phyloP scores from a whole-genome alignment of 2,888 invertebrate genomes.

The Rosalia funebris region DNA sequence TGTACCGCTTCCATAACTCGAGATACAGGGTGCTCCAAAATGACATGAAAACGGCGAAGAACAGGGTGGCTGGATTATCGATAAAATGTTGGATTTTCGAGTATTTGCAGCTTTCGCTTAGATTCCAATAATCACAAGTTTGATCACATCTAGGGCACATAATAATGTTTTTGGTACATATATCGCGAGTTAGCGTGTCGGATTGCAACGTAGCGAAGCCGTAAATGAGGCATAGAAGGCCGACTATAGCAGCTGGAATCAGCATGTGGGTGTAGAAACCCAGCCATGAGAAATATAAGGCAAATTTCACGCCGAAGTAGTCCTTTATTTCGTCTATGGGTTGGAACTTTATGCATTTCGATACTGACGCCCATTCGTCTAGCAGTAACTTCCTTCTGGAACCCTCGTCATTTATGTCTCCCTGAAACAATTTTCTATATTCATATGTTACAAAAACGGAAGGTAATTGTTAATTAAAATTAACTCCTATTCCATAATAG shows the following conservation, averaged over 20 bases:
- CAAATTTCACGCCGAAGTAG: slow-evolving; percentile 81
- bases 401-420: slow-evolving; percentile 65
- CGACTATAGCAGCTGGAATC: slow-evolving; percentile 77
- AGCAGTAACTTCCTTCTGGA: slow-evolving; percentile 69
- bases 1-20: slow-evolving; percentile 86
- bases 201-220: slow-evolving; percentile 66
- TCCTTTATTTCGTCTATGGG: slow-evolving; percentile 81
- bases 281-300: slow-evolving; percentile 85
- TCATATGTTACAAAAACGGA: too few species aligned
- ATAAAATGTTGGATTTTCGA: slow-evolving; percentile 81
- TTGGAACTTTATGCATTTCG: slow-evolving; percentile 77
- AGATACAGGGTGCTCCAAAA: slow-evolving; percentile 84
- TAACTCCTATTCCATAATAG: too few species aligned
- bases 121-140: slow-evolving; percentile 78
- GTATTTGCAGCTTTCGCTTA: slow-evolving; percentile 77
- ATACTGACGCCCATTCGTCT: slow-evolving; percentile 77
- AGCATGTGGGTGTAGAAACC: slow-evolving; percentile 88
- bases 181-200: slow-evolving; percentile 67
- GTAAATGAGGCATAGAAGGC: slow-evolving; percentile 74
- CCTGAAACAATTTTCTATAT: too few species aligned
- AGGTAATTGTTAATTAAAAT: too few species aligned
- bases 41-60: slow-evolving; percentile 84
- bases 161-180: slow-evolving; percentile 70
- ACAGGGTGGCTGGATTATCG: slow-evolving; percentile 82
- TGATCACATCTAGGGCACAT: slow-evolving; percentile 88